Base-by-base conservation (phyloP, 2,797 vertebrate species). In the Rhyacichthys aspro region DNA sequence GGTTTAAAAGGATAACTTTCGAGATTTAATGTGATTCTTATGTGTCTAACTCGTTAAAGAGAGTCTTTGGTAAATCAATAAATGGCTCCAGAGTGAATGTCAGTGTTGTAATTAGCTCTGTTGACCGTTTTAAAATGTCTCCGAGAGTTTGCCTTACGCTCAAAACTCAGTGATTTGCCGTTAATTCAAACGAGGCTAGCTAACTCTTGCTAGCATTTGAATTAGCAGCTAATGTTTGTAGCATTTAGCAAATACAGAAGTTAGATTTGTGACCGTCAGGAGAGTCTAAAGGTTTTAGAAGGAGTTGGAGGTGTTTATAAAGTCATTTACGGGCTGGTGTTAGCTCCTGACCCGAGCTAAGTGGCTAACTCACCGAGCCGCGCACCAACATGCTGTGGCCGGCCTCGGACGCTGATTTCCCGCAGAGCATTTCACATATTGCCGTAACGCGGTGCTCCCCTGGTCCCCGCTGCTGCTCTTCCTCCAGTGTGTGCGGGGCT, bases 381-480 rank as follows among this genome's bases (percentile, higher is more conserved):
- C 85, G 84, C 74, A 83, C 74, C 84, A 87, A 65, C 90, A 92
- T 91, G 33, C 64, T 65, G 84, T 78, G 79, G 76, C 33, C 54
- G 81, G 70, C 79, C 77, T 81, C 74, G 54, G 43, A 69, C 39
- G 81, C 72, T 16, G 59, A 36, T 67, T 79, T 79, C 54, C 61
- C 82, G 59, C 57, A 79, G 65, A 23, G 75, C 78, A 79, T 85
- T n/a, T 91, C 87, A 91, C 89, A 86, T 88, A 58, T 42, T 70
- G 58, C 63, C 73, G 68, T 7, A 0, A 53, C 60, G 72, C 53
- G 45, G 11, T 63, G 86, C 73, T 86, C 63, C 46, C 65, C 45
- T 7, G 60, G 17, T 38, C 17, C 73, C 42, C 41, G 44, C 5
- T 34, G 52, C 42, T 59, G 63, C n/a, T 36, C 71, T 75, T 72